Base-by-base conservation (phyloP, 2,888 invertebrate species). In the Nomada fucata region DNA sequence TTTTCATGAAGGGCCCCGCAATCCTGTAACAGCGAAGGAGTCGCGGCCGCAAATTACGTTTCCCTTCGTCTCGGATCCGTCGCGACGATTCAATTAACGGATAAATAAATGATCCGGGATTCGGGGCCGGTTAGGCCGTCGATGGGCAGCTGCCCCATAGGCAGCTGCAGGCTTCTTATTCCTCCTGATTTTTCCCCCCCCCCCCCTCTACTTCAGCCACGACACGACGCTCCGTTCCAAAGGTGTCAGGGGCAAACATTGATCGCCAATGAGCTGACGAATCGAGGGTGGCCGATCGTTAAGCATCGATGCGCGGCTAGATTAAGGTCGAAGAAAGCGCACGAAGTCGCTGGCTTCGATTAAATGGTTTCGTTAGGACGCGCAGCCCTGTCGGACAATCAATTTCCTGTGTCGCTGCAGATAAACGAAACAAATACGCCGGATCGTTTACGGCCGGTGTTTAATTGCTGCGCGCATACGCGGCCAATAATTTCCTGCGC, bases 11-110 rank as follows among this genome's bases (percentile, higher is more conserved):
- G 20, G 59, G 59, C 9, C 5, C 23, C 26, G 18, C 53, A 65
- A 50, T 72, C 44, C 20, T 20, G 65, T 47, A 63, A 76, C 57
- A 55, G 55, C 5, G 18, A 63, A 63, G 55, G 57, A 70, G 36
- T 36, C 29, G 18, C 29, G 26, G 1, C 13, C 59, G 26, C 5
- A 29, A 59, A 60, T 70, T 59, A 50, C 70, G n/a, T 50, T 57
- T 29, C 29, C 29, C n/a, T 20, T 20, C 15, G 20, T n/a, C 36
- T 15, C 53, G 15, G 42, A 26, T 42, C 42, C 20, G 23, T 11
- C 5, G 47, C n/a, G 42, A 57, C 57, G 15, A 70, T 68, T 74
- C 68, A 26, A 69, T 75, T 69, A 75, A 60, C 42, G 50, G 36
- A 15, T 52, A 75, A 75, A 71, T 47, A 71, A 52, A 76, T 57